phyloP scores from a whole-genome alignment of 1,140 invertebrate species.

The Drosophila equinoxialis region DNA sequence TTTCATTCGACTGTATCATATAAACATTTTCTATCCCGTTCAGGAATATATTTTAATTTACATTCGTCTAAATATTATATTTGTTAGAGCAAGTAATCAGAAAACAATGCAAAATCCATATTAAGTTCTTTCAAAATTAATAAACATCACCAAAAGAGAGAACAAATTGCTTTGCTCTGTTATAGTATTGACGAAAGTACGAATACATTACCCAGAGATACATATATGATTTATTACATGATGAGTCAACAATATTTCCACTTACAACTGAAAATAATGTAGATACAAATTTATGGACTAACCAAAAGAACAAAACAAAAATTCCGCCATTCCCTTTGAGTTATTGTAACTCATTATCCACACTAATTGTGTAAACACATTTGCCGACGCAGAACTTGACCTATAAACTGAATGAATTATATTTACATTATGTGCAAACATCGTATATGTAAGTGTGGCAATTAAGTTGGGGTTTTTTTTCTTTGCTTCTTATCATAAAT shows the following conservation, averaged over 20 bases:
- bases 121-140: too few relatives aligned
- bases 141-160: too few relatives aligned
- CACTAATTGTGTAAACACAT: conserved; percentile 62
- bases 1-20: too few relatives aligned
- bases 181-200: too few relatives aligned
- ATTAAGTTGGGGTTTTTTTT: background rate
- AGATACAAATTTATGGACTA: conserved; percentile 42
- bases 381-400: conserved; percentile 66
- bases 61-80: too few relatives aligned
- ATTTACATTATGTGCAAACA: conserved; percentile 41
- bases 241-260: conserved; percentile 15
- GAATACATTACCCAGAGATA: background rate
- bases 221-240: background rate
- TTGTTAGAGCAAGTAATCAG: too few relatives aligned
- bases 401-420: conserved; percentile 59
- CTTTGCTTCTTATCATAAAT: conserved; percentile 51
- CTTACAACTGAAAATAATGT: conserved; percentile 19
- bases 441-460: conserved; percentile 27
- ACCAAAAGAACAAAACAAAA: conserved; percentile 28
- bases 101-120: too few relatives aligned
- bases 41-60: too few relatives aligned
- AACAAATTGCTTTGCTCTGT: too few relatives aligned
- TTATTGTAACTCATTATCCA: conserved; percentile 57
- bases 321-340: conserved; percentile 45
- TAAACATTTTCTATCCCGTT: too few relatives aligned